Conservation (phyloP, 2,888 invertebrate genomes). For the Orthosia gracilis region DNA sequence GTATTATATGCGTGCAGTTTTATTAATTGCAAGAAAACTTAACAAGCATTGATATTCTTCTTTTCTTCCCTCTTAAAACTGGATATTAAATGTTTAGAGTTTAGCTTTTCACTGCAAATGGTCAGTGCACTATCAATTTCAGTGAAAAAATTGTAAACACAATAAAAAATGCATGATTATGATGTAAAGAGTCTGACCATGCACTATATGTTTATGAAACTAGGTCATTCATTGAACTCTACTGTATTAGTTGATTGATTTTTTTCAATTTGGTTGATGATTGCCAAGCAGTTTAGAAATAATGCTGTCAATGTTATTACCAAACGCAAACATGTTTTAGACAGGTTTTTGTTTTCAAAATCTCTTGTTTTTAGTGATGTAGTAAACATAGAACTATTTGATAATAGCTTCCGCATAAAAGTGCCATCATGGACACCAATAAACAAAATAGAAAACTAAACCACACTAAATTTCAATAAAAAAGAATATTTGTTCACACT, state of each 20-base stretch:
- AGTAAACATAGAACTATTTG: too few relatives aligned
- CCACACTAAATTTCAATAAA: too few relatives aligned
- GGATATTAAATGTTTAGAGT: background rate
- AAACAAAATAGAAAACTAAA: too few relatives aligned
- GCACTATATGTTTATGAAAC: background rate
- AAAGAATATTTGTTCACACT: too few relatives aligned
- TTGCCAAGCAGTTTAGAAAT: too few relatives aligned
- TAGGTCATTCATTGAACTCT: background rate
- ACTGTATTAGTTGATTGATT: too few relatives aligned
- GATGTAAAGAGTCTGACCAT: background rate
- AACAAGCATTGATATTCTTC: background rate
- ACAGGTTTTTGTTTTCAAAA: too few relatives aligned
- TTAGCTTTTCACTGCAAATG: background rate
- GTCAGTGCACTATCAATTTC: background rate
- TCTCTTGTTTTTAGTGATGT: too few relatives aligned
- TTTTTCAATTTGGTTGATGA: too few relatives aligned
- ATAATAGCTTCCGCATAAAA: too few relatives aligned
- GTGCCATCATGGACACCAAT: too few relatives aligned
- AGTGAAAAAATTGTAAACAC: background rate
- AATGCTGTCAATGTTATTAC: background rate
- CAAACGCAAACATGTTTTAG: background rate
- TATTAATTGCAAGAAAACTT: background rate
- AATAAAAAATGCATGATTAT: background rate
- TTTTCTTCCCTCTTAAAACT: background rate
- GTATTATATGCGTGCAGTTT: background rate